Evolutionary conservation across 2,888 invertebrate genomes (phyloP), one percentile per base, ranked within the genome.

Genomic region (Hypsopygia costalis): DNA sequence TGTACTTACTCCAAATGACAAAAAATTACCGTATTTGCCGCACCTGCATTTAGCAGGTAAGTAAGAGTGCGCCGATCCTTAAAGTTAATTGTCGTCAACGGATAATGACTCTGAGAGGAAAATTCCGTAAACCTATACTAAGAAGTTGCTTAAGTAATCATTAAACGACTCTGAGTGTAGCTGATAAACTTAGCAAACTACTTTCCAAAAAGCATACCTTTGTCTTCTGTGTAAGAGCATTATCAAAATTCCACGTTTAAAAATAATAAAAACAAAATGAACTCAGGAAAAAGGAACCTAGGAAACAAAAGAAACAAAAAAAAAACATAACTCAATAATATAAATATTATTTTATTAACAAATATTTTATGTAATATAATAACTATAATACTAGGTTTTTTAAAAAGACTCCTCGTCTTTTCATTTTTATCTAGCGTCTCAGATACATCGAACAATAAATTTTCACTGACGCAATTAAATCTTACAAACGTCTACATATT

Each of bases 271-370:
- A 69, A 67, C 62, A 73, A 57, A 64, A n/a, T n/a, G n/a, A 80
- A 80, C 66, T 68, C 37, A 80, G 71, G 73, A 75, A 66, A 81
- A 74, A 81, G 78, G 78, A 75, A 81, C 80, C 74, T 66, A 78
- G 82, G 81, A 72, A 77, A 75, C 65, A 66, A 69, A 79, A 70
- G 63, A 68, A 61, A 68, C 68, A 72, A 66, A 62, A 80, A 76
- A 78, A 86, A 81, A 81, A 82, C 81, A 81, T 82, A 85, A 82
- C 71, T 83, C 81, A 86, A 83, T 87, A 89, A 89, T 89, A 88
- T 89, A 89, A 89, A 89, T 89, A 89, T 89, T 89, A 83, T 81
- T 85, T 89, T 89, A 89, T 89, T 89, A 88, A 89, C 82, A 89
- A 88, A 86, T 81, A 87, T 85, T 89, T 85, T 81, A 81, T 85